These are phyloP conservation scores for Micronycteris hirsuta DNA, from an alignment of 2,113 vertebrate genomes.

Conservation along the genomic window DNA sequence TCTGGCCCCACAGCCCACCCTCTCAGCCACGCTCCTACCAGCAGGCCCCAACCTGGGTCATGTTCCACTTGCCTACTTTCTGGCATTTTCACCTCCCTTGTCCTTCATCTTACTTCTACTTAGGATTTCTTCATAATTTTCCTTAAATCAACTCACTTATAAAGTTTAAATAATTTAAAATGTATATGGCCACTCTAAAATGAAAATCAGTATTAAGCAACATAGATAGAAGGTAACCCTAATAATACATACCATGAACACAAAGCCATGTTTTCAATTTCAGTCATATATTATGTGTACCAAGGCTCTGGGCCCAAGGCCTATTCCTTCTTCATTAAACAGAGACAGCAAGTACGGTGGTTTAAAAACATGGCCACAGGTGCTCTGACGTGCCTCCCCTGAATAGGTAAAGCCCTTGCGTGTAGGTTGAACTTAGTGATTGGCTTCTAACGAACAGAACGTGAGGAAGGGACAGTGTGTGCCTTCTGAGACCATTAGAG, in stretches of 20 bases:
- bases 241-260: not conserved
- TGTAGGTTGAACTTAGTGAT: not conserved
- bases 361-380: not conserved
- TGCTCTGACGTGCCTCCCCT: not conserved
- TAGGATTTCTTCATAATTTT: not conserved
- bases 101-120: not conserved
- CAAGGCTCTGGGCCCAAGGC: not conserved
- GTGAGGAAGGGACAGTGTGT: fast-evolving
- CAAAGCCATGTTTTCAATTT: not conserved
- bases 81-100: not conserved
- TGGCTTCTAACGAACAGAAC: not conserved
- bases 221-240: not conserved
- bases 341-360: not conserved
- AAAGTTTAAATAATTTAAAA: not conserved
- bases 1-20: not conserved
- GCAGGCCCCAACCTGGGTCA: fast-evolving
- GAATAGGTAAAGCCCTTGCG: not conserved
- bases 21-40: not conserved
- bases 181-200: not conserved
- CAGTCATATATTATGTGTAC: not conserved
- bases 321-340: not conserved
- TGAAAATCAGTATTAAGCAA: not conserved
- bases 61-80: not conserved
- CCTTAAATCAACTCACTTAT: not conserved
- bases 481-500: not conserved